Percentiles rank a stretch among this genome's conserved stretches.
These are phyloP conservation scores for Carollia perspicillata DNA, from an alignment of 2,113 vertebrate species.

Conservation along the genomic window DNA sequence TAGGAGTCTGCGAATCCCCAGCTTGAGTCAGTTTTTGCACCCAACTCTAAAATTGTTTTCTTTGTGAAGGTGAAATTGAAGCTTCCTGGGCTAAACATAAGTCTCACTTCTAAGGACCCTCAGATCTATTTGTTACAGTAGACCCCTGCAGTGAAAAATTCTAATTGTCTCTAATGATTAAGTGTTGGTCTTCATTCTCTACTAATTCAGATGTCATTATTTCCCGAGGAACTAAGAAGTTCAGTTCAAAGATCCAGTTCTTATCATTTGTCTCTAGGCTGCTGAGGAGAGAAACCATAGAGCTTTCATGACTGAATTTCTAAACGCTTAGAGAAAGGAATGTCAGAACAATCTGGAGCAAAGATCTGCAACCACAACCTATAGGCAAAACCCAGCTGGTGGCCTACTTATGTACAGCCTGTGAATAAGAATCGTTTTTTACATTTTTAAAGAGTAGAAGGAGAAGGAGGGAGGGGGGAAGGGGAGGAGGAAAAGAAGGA, in stretches of 20 bases:
- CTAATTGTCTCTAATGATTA: background rate
- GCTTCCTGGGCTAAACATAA: background rate
- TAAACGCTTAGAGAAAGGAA: background rate
- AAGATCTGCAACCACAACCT: background rate
- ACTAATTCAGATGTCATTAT: background rate
- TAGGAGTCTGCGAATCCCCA: background rate
- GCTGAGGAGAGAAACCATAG: background rate
- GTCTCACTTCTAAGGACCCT: background rate
- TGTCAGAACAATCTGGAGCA: background rate
- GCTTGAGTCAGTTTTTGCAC: background rate
- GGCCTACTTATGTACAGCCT: background rate
- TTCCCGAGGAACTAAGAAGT: background rate
- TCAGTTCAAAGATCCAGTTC: background rate
- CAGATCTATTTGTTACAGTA: background rate
- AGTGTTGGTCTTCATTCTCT: background rate
- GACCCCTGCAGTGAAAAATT: background rate
- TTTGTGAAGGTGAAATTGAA: constrained; percentile 15
- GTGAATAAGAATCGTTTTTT: background rate
- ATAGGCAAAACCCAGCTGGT: background rate
- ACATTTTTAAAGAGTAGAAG: background rate
- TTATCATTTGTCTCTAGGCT: background rate
- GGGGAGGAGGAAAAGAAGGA: too few relatives aligned
- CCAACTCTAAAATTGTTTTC: background rate
- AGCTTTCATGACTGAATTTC: background rate
- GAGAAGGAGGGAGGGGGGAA: background rate